Evolutionary conservation across 2,888 invertebrate species (phyloP), one percentile per base, ranked within the genome.

Genomic region (Hypena proboscidalis): DNA sequence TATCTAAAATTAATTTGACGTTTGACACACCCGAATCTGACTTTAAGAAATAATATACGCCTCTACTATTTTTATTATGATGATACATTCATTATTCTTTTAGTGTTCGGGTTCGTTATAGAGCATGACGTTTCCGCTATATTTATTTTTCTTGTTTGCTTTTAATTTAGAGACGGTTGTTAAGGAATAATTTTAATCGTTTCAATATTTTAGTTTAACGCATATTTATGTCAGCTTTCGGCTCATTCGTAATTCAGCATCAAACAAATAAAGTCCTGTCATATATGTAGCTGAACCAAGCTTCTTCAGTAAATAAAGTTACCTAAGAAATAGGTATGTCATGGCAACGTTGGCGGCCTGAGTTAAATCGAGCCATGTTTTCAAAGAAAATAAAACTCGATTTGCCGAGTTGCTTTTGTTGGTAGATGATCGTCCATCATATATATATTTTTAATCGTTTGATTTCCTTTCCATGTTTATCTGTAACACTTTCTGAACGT

Each of bases 271-370:
- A n/a, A n/a, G n/a, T n/a, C n/a, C n/a, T n/a, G n/a, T 64, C 45
- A 26, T 43, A 26, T 15, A 15, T 10, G 14, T 40, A 46, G 34
- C 6, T 31, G 23, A 8, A 20, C 8, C 4, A 5, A 32, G 26
- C n/a, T n/a, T 23, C 36, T 9, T 9, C 17, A 6, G 22, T 50
- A 53, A 58, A 48, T 56, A 53, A 62, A 44, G 47, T 40, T 48
- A 56, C 61, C 35, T 20, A 41, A 44, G 53, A 55, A 52, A 59
- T 65, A 69, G 68, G 51, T 66, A 69, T 69, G 51, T 66, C 53
- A 57, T 49, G 60, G 48, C 58, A 13, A 32, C 27, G 33, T 30
- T 32, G 34, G 33, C 27, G 11, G 13, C 10, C 31, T 29, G 11
- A 43, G 36, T 44, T 40, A 31, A 45, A 40, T 45, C 21, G 38